Conservation (phyloP, 2,113 vertebrate species). For the Sphyrna mokarran region DNA sequence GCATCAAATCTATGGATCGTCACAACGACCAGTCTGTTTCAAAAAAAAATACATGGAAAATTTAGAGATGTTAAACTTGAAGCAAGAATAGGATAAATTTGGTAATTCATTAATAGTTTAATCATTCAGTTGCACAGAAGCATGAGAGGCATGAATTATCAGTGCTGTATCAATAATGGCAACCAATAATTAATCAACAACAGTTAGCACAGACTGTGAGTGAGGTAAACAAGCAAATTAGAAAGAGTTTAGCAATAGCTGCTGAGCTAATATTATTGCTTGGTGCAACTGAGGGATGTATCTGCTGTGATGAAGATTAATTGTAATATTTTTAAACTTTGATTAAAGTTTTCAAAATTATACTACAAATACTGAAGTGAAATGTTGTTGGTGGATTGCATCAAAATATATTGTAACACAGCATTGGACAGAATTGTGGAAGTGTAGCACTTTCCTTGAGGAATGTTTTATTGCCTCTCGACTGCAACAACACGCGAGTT, state of each 20-base stretch:
- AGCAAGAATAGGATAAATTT: neutral
- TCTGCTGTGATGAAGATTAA: neutral
- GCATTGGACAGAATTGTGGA: too few relatives aligned
- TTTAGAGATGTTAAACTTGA: neutral
- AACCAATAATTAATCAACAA: constrained; percentile 6
- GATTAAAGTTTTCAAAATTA: too few relatives aligned
- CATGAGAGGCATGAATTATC: neutral
- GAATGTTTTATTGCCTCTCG: too few relatives aligned
- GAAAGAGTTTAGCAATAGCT: neutral
- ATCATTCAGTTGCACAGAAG: neutral
- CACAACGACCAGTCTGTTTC: neutral
- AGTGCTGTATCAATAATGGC: neutral
- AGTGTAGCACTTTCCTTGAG: too few relatives aligned
- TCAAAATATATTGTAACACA: neutral
- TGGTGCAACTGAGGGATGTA: neutral
- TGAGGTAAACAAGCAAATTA: neutral
- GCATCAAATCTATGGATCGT: neutral
- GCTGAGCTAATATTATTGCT: neutral
- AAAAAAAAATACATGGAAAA: neutral
- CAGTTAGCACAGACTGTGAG: neutral
- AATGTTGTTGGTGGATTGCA: neutral
- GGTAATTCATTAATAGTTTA: neutral
- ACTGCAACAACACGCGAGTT: too few relatives aligned
- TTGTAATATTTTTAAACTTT: neutral
- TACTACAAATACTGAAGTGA: neutral